Evolutionary conservation across 2,797 vertebrate species (phyloP).

Genomic region (Esox masquinongy): DNA sequence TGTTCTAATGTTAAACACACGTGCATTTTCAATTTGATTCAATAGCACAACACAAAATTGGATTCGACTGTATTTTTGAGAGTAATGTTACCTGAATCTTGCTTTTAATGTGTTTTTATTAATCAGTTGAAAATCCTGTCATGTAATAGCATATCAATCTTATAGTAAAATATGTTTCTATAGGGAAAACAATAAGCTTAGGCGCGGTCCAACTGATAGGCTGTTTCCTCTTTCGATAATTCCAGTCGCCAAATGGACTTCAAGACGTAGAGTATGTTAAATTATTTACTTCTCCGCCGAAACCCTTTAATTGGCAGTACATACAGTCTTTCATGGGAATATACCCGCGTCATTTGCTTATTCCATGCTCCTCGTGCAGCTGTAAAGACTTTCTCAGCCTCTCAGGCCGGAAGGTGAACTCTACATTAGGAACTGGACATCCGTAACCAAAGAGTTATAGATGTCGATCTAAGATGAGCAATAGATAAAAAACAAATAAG

Average conservation of each 20-base stretch:
- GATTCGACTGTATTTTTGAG: too few species aligned
- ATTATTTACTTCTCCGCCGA: constrained; percentile 25
- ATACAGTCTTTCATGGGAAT: constrained; percentile 24
- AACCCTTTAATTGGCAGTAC: constrained; percentile 24
- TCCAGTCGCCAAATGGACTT: neutral
- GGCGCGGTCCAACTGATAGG: neutral
- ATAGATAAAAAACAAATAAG: neutral
- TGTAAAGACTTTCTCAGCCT: constrained; percentile 18
- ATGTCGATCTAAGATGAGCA: constrained; percentile 7
- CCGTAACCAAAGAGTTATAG: constrained; percentile 4
- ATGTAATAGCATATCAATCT: too few species aligned
- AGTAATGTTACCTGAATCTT: too few species aligned
- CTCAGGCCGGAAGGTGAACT: constrained; percentile 25
- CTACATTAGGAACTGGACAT: constrained; percentile 17
- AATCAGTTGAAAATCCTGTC: too few species aligned
- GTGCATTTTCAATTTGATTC: too few species aligned
- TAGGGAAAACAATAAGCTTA: neutral
- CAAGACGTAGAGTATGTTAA: constrained; percentile 25
- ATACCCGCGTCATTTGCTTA: constrained; percentile 18
- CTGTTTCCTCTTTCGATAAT: neutral
- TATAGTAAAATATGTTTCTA: neutral
- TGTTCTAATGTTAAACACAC: neutral
- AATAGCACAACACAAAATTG: too few species aligned
- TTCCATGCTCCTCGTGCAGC: constrained; percentile 19
- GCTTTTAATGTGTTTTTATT: neutral